Percentiles rank a stretch among this genome's conserved stretches.
Evolutionary conservation across 2,797 vertebrate species (phyloP).

Genomic region (Bryconaethiops microstoma): DNA sequence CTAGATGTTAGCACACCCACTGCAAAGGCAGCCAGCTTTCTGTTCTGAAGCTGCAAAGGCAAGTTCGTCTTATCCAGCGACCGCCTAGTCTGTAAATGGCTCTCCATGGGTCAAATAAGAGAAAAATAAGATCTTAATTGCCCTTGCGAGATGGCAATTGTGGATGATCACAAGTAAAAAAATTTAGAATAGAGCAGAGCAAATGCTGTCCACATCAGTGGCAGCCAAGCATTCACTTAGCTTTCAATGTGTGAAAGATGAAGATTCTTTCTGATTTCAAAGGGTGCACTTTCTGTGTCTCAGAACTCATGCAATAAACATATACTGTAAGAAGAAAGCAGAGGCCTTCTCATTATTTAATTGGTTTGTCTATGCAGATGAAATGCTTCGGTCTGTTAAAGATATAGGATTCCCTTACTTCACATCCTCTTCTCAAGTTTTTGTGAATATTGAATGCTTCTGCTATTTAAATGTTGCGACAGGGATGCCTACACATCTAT

Average conservation of each 20-base stretch:
- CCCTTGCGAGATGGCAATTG: slow-evolving; percentile 29
- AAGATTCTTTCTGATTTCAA: slow-evolving; percentile 12
- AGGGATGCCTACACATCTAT: slow-evolving; percentile 26
- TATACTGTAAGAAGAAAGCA: slow-evolving; percentile 27
- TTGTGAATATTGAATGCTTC: slow-evolving; percentile 27
- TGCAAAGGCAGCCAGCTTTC: background rate
- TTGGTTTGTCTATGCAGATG: slow-evolving; percentile 34
- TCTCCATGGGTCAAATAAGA: slow-evolving; percentile 11
- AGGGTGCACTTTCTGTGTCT: background rate
- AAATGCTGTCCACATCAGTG: slow-evolving; percentile 11
- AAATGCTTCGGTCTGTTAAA: slow-evolving; percentile 28
- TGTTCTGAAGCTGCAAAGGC: background rate
- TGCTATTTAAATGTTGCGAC: slow-evolving; percentile 11
- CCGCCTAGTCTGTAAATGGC: slow-evolving; percentile 18
- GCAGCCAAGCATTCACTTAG: slow-evolving; percentile 6
- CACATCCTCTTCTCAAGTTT: slow-evolving; percentile 23
- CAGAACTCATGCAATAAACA: slow-evolving; percentile 37
- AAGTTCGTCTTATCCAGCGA: slow-evolving; percentile 1
- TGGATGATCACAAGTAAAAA: slow-evolving; percentile 25
- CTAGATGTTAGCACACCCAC: slow-evolving; percentile 5
- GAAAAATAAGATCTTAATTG: slow-evolving; percentile 24
- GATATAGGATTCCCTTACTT: slow-evolving; percentile 1
- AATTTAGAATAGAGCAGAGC: slow-evolving; percentile 8
- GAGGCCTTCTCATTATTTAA: slow-evolving; percentile 38
- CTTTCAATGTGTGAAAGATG: slow-evolving; percentile 11